These are phyloP conservation scores for Drosophila diplacantha DNA, from an alignment of 2,888 invertebrate species.

Conservation along the genomic window DNA sequence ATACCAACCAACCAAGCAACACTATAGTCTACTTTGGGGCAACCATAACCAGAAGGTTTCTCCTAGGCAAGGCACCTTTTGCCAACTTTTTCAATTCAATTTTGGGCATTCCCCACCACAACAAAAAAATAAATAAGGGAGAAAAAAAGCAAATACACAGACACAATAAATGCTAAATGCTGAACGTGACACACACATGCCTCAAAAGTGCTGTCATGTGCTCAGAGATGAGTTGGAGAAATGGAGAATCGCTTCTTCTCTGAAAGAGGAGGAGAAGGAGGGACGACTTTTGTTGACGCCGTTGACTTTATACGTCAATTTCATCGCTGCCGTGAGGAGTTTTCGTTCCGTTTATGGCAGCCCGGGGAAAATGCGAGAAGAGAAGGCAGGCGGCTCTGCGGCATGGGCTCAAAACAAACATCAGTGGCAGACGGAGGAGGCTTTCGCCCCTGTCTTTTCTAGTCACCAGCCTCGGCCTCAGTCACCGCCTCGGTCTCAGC, in stretches of 20 bases:
- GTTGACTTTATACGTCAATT: conserved; percentile 72
- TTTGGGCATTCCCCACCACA: conserved; percentile 29
- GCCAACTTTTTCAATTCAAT: conserved; percentile 56
- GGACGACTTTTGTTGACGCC: conserved; percentile 45
- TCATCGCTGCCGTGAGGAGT: conserved; percentile 46
- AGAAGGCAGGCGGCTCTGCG: conserved; percentile 4
- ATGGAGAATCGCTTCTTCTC: conserved; percentile 10
- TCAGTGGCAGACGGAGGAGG: conserved; percentile 48
- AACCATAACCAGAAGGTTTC: conserved; percentile 4
- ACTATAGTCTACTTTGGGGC: conserved; percentile 26
- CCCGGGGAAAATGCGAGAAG: conserved; percentile 33
- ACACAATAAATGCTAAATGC: conserved; percentile 67
- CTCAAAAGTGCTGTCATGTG: conserved; percentile 60
- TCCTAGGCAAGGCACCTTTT: conserved; percentile 23
- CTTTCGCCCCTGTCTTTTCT: conserved; percentile 68
- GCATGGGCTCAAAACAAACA: conserved; percentile 51
- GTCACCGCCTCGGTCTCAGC: conserved; percentile 18
- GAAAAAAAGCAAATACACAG: conserved; percentile 44
- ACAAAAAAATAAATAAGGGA: conserved; percentile 1
- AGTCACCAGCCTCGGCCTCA: conserved; percentile 54
- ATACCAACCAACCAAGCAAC: conserved; percentile 8
- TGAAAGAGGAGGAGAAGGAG: not conserved
- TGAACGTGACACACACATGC: conserved; percentile 60
- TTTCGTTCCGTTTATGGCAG: conserved; percentile 59
- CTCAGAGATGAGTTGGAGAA: conserved; percentile 40